These are phyloP conservation scores for Hemichromis elongatus DNA, from an alignment of 2,113 vertebrate genomes.

Conservation along the genomic window DNA sequence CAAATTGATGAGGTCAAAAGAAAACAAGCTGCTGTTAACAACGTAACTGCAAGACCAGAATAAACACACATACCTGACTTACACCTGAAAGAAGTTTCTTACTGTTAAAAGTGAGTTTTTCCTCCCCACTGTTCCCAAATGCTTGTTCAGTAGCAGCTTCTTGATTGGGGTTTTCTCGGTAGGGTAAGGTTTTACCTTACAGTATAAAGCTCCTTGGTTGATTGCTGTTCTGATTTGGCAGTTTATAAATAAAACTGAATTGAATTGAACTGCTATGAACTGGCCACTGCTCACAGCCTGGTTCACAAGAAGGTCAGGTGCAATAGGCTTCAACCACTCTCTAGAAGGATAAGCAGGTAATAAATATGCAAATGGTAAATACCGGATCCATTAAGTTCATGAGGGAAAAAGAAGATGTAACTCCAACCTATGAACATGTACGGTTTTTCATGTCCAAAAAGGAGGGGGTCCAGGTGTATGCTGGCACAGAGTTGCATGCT, in stretches of 20 bases:
- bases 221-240: background rate
- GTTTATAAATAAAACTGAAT: background rate
- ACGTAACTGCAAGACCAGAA: background rate
- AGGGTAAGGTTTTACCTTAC: rapidly evolving
- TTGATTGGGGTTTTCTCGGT: background rate
- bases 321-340: rapidly evolving
- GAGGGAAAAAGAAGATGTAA: background rate
- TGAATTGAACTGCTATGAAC: background rate
- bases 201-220: background rate
- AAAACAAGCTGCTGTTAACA: background rate
- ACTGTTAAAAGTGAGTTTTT: background rate
- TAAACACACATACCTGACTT: background rate
- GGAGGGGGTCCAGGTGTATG: background rate
- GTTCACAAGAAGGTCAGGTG: background rate
- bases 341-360: background rate
- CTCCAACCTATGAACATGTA: background rate
- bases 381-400: background rate
- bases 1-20: background rate
- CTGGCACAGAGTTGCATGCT: background rate
- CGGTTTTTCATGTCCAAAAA: background rate
- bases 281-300: background rate
- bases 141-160: background rate
- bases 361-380: background rate
- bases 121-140: background rate
- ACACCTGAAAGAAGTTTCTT: background rate